phyloP scores from a whole-genome alignment of 2,888 invertebrate species.

The Nysson spinosus region DNA sequence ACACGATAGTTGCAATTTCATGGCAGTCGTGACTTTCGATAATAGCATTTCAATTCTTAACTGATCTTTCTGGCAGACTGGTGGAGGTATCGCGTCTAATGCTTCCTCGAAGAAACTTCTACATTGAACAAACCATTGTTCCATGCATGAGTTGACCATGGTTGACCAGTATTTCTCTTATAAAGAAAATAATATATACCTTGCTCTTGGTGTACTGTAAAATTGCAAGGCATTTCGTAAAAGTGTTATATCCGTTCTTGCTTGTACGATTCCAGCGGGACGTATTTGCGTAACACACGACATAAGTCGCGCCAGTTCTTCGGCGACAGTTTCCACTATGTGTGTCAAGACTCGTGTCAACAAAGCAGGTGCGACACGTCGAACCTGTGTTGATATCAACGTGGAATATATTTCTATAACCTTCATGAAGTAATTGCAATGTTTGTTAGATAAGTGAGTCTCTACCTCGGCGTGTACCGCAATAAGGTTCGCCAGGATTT shows the following conservation, averaged over 20 bases:
- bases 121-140: background rate
- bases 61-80: constrained; percentile 81
- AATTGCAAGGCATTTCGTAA: constrained; percentile 82
- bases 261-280: constrained; percentile 86
- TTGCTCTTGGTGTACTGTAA: constrained; percentile 83
- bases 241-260: constrained; percentile 86
- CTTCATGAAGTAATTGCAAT: no score
- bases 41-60: constrained; percentile 69
- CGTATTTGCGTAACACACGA: constrained; percentile 86
- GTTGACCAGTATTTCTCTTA: no score
- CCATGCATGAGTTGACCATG: no score
- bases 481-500: constrained; percentile 89
- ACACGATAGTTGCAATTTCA: constrained; percentile 73
- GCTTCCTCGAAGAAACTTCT: constrained; percentile 86
- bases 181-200: constrained; percentile 77
- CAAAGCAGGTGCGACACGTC: constrained; percentile 87
- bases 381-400: constrained; percentile 79
- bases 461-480: constrained; percentile 87
- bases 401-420: background rate
- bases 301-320: constrained; percentile 93
- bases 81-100: constrained; percentile 85
- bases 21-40: constrained; percentile 68
- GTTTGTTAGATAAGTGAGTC: background rate
- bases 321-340: constrained; percentile 94
- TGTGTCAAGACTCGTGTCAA: constrained; percentile 85